Evolutionary conservation across 2,797 vertebrate genomes (phyloP).

Genomic region (Australoheros facetus): DNA sequence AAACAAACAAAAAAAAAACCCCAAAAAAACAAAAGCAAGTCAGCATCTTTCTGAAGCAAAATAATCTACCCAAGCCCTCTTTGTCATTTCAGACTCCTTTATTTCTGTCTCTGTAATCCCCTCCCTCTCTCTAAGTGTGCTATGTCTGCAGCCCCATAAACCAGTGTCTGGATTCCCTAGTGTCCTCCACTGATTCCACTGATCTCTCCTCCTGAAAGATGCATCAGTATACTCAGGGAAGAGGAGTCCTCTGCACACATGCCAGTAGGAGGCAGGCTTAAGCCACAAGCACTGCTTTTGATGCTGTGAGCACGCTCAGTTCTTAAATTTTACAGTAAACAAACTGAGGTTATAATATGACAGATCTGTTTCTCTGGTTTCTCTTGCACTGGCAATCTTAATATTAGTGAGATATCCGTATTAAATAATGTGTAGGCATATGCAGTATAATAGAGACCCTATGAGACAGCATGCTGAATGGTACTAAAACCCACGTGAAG

Average conservation of each 20-base stretch:
- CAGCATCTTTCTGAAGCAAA: neutral
- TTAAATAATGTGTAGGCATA: neutral
- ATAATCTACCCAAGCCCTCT: conserved; percentile 28
- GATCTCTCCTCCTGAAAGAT: conserved; percentile 70
- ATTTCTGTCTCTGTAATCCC: conserved; percentile 34
- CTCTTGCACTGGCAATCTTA: neutral
- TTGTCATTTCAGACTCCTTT: conserved; percentile 39
- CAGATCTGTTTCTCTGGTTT: neutral
- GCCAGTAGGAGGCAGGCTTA: conserved; percentile 78
- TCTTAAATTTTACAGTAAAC: conserved; percentile 19
- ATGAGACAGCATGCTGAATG: neutral
- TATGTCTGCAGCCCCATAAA: conserved; percentile 66
- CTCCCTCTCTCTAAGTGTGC: conserved; percentile 46
- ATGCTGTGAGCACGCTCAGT: neutral
- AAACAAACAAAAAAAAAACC: neutral
- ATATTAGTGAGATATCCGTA: neutral
- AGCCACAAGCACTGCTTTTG: conserved; percentile 42
- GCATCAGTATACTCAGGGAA: conserved; percentile 47
- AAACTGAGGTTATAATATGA: neutral
- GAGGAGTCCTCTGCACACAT: conserved; percentile 18
- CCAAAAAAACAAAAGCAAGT: neutral
- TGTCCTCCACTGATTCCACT: conserved; percentile 68
- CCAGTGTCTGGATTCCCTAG: conserved; percentile 66
- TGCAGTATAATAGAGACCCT: neutral
- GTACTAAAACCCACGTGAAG: neutral